Percentiles rank a stretch among this genome's conserved stretches.
Conservation (phyloP, 2,797 vertebrate species). For the Cirrhinus mrigala region DNA sequence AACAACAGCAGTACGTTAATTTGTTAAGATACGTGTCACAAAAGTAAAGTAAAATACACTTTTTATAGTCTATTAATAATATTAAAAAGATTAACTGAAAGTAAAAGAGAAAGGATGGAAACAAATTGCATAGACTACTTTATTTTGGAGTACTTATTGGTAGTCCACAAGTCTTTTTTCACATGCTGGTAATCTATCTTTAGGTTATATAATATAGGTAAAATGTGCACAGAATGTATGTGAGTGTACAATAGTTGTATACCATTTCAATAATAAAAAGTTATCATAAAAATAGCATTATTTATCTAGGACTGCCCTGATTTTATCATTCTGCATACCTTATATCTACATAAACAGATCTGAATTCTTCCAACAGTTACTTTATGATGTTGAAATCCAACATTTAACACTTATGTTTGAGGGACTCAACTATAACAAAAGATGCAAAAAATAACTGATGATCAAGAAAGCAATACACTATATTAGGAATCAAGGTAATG, state of each 20-base stretch:
- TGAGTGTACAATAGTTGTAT: neutral
- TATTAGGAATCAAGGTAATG: neutral
- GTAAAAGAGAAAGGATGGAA: neutral
- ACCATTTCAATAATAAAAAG: neutral
- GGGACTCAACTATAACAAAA: neutral
- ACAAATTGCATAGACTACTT: neutral
- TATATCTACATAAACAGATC: neutral
- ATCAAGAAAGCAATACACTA: neutral
- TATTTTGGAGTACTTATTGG: neutral
- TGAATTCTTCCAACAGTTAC: neutral
- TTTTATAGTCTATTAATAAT: neutral
- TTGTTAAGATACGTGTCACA: neutral
- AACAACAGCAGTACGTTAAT: neutral
- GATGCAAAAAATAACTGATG: neutral
- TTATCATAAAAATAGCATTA: neutral
- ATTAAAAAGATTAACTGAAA: neutral
- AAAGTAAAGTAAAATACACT: neutral
- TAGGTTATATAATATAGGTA: neutral
- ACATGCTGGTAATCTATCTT: neutral
- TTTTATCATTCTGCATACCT: neutral
- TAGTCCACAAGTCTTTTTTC: neutral
- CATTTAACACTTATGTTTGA: neutral
- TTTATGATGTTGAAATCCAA: neutral
- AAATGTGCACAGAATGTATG: neutral
- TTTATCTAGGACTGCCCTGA: neutral